These are phyloP conservation scores for Suncus etruscus DNA, from an alignment of 2,113 vertebrate genomes.

Conservation along the genomic window DNA sequence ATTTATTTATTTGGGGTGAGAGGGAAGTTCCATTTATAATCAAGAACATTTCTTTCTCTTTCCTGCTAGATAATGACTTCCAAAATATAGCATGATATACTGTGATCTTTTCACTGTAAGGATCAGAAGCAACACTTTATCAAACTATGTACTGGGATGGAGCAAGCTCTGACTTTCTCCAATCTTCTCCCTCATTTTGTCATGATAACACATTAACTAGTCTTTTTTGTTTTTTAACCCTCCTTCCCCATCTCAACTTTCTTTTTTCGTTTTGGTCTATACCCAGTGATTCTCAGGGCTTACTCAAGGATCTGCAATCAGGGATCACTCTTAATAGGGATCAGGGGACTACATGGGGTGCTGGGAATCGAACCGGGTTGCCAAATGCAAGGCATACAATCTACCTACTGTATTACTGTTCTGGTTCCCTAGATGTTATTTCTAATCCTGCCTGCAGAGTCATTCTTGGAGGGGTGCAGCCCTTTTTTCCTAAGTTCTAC, in stretches of 20 bases:
- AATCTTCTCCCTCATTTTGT: neutral
- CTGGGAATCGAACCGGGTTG: too few species aligned
- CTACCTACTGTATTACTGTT: too few species aligned
- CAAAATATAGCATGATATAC: neutral
- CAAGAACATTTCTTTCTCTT: neutral
- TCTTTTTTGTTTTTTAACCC: neutral
- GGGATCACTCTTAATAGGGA: too few species aligned
- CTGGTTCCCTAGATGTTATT: too few species aligned
- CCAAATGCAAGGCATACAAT: too few species aligned
- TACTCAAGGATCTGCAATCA: too few species aligned
- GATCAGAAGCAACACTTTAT: neutral
- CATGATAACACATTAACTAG: neutral
- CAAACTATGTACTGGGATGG: constrained; percentile 17
- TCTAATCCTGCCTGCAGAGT: neutral
- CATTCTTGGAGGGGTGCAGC: neutral
- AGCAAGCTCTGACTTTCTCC: neutral
- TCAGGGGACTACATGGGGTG: too few species aligned
- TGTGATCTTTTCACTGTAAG: neutral
- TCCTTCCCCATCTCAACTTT: too few species aligned
- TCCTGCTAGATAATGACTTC: too few species aligned
- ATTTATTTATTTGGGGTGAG: too few species aligned
- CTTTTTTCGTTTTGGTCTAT: too few species aligned
- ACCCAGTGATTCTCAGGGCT: too few species aligned
- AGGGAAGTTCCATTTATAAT: neutral
- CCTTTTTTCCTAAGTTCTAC: neutral